Percentiles rank a stretch among this genome's conserved stretches.
Evolutionary conservation across 2,797 vertebrate genomes (phyloP).

Genomic region (Chromobotia macracanthus): DNA sequence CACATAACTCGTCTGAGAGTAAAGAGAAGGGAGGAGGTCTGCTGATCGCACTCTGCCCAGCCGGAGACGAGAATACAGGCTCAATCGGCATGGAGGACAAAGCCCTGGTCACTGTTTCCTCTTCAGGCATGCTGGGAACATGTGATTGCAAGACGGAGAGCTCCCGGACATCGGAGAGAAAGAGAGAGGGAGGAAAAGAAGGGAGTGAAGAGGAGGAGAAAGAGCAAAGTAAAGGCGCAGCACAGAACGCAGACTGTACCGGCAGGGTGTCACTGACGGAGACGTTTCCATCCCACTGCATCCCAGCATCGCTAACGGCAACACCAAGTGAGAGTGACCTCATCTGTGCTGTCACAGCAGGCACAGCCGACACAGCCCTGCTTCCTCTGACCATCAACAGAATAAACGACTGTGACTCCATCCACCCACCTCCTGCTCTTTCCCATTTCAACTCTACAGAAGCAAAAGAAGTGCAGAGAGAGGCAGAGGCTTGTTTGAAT

Average conservation of each 20-base stretch:
- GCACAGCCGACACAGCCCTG: constrained; percentile 62
- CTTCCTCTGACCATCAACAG: constrained; percentile 57
- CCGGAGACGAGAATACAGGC: constrained; percentile 65
- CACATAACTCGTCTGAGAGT: constrained; percentile 69
- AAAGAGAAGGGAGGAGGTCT: constrained; percentile 67
- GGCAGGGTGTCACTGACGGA: constrained; percentile 70
- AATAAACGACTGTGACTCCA: constrained; percentile 60
- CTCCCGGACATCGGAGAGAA: constrained; percentile 66
- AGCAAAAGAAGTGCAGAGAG: constrained; percentile 53
- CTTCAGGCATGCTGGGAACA: constrained; percentile 63
- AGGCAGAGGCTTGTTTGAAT: constrained; percentile 48
- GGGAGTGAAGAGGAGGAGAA: constrained; percentile 46
- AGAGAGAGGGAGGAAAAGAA: constrained; percentile 60
- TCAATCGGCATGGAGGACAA: constrained; percentile 58
- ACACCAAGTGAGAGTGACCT: constrained; percentile 67
- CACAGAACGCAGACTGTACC: constrained; percentile 69
- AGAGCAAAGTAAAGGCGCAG: constrained; percentile 62
- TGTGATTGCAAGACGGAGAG: constrained; percentile 67
- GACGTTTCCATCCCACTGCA: constrained; percentile 71
- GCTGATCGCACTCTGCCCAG: constrained; percentile 55
- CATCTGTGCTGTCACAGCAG: constrained; percentile 61
- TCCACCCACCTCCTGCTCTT: constrained; percentile 56
- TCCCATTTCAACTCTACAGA: constrained; percentile 62
- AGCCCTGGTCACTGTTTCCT: constrained; percentile 51
- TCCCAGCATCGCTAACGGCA: constrained; percentile 75